Base-by-base conservation (phyloP, 2,888 invertebrate genomes). In the Rapana venosa region DNA sequence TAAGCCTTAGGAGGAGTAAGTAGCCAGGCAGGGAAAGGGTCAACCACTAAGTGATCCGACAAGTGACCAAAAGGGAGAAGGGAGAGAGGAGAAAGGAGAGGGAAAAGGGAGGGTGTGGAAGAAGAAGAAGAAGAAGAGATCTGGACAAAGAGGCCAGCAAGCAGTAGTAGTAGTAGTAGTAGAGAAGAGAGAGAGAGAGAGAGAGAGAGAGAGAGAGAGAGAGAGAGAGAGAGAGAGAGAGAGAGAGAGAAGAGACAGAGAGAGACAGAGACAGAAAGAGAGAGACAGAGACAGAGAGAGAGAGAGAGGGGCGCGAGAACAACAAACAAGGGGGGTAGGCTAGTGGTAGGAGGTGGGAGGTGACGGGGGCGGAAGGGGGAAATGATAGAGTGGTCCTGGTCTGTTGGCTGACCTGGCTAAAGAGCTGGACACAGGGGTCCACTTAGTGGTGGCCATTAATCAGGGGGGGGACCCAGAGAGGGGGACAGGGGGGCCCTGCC, bases 201-300 rank as follows among this genome's bases (percentile, higher is more conserved):
- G 87, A 47, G 30, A 58, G 61, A 56, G 58, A 47, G 83, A 26
- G 36, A 35, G 47, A 26, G 0, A 15, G 83, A 66, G 20, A 66
- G 66, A 66, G 20, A 66, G 66, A 66, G 17, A 66, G 66, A 81
- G 26, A 81, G 81, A 81, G 26, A 81, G 81, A 90, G 61, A 81
- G 74, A 88, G 47, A 36, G 84, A 88, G 87, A 74, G 87, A n/a
- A n/a, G n/a, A 89, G 87, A 86, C 32, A 88, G 89, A 83, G 74
- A 90, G 74, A 84, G 89, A 91, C 85, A 88, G 90, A 89, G 87
- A 89, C 77, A 89, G 87, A 86, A 30, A 88, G 89, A 83, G 74
- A 90, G 74, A 84, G 89, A 91, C 85, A 88, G 90, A 89, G 87
- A 89, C 77, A 90, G 89, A 90, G 87, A 88, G 36, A 84, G 90